Evolutionary conservation across 1,140 invertebrate genomes (phyloP), one percentile per base, ranked within the genome.

Genomic region (Lordiphosa stackelbergi): DNA sequence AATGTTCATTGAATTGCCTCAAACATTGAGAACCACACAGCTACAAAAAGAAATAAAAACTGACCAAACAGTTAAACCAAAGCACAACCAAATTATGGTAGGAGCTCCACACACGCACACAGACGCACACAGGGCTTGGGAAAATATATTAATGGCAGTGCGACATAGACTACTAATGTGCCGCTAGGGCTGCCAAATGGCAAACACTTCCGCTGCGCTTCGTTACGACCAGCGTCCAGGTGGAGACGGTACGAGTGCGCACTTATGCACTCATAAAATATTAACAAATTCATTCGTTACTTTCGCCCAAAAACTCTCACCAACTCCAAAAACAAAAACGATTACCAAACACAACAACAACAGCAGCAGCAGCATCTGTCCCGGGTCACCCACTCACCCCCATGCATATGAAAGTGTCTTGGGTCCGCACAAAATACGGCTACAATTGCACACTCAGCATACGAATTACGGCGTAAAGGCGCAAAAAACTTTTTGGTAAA

Each of bases 271-370:
- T 83, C 77, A 83, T 83, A 84, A 83, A 83, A 83, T 83, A 83
- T 83, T 83, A 83, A 83, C 77, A 83, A 83, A 83, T 83, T 83
- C 77, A 83, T 83, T 83, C 77, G 77, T 83, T 83, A 83, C 77
- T 84, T 84, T 84, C 64, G 72, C 73, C 64, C 70, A 83, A 83
- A 11, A 28, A 72, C 77, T 69, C 77, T 83, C 73, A 69, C 60
- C 69, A 77, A 83, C 64, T 69, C 58, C 51, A 4, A 38, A 56
- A 31, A 46, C 69, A 77, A 83, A 81, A 72, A 81, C 72, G 77
- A 83, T 81, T 81, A 83, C 77, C 70, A 51, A 19, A 19, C 2
- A 52, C 28, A 53, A 24, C 16, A 38, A 36, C 36, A 36, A 46
- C 66, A 31, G 37, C 28, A 47, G 53, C 35, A 38, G 48, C 45